Evolutionary conservation across 2,797 vertebrate genomes (phyloP), one percentile per base, ranked within the genome.

Genomic region (Sebastes alutus): DNA sequence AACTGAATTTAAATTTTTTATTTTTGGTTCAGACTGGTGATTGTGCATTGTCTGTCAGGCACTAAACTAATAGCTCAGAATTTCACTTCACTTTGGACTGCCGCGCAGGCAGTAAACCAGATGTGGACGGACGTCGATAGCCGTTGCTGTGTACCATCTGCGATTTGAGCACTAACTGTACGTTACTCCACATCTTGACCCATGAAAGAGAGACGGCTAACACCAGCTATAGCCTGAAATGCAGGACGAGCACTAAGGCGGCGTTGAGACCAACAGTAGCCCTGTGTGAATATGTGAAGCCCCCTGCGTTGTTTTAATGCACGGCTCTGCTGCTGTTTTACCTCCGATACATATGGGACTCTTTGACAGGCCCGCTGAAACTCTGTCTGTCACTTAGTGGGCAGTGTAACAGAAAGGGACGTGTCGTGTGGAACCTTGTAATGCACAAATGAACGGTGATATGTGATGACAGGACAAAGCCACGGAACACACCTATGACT

Each of bases 391-490:
- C 91, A 89, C 82, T 75, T 85, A 82, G 72, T 78, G 81, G 72
- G 58, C 71, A 35, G 63, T 29, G 65, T 80, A 91, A 93, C 86
- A 87, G 82, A 81, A 92, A 92, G 75, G 83, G 94, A 92, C 89
- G 70, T 72, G 33, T 84, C 67, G 75, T 84, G 91, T 86, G 81
- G 84, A 92, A 83, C 78, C 80, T 78, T 68, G 82, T 89, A 72
- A 78, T 85, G 88, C 81, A 77, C 86, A 91, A 90, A 92, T 87
- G 80, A 93, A 76, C 30, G 77, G 73, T 87, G 92, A 95, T 93
- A 71, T 85, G 81, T 77, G 85, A 91, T 93, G 94, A 92, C 93
- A 94, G 88, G 85, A 85, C 90, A 83, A 88, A 94, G 90, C 87
- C 89, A 86, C 56, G 23, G 73, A 75, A 81, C 91, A 87, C 92